Evolutionary conservation across 2,888 invertebrate genomes (phyloP).

Genomic region (Ophion obscuratus): DNA sequence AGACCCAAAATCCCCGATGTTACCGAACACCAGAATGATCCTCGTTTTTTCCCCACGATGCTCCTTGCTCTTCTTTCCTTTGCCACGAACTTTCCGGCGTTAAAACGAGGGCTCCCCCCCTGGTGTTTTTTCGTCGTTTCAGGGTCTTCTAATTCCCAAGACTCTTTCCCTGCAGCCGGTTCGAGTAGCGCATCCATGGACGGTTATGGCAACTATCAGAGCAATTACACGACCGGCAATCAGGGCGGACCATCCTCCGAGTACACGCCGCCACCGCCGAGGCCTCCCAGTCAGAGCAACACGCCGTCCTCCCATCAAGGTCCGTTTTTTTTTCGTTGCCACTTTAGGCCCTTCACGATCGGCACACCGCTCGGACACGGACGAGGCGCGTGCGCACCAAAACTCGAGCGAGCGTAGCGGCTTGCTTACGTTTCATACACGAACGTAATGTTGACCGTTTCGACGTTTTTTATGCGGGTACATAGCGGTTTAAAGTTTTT

Average conservation of each 20-base stretch:
- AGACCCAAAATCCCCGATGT: background rate
- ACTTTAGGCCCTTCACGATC: too few relatives aligned
- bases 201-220: slow-evolving; percentile 89
- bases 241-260: slow-evolving; percentile 87
- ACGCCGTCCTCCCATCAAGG: slow-evolving; percentile 88
- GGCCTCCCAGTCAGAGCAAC: slow-evolving; percentile 89
- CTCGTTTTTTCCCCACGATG: slow-evolving; percentile 69
- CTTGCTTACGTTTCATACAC: too few relatives aligned
- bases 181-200: slow-evolving; percentile 91
- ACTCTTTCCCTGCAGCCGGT: slow-evolving; percentile 92
- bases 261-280: slow-evolving; percentile 88
- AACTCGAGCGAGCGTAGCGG: too few relatives aligned
- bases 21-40: background rate
- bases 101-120: slow-evolving; percentile 63
- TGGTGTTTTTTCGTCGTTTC: slow-evolving; percentile 70
- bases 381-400: too few relatives aligned
- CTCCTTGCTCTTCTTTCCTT: slow-evolving; percentile 80
- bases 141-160: slow-evolving; percentile 96
- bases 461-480: too few relatives aligned
- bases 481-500: too few relatives aligned
- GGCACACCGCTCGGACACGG: too few relatives aligned
- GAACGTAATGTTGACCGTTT: too few relatives aligned
- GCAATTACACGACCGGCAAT: slow-evolving; percentile 87
- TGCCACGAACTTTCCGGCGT: slow-evolving; percentile 66
- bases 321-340: slow-evolving; percentile 73